Evolutionary conservation across 1,140 invertebrate genomes (phyloP), one percentile per base, ranked within the genome.

Genomic region (Drosophila kohkoa): DNA sequence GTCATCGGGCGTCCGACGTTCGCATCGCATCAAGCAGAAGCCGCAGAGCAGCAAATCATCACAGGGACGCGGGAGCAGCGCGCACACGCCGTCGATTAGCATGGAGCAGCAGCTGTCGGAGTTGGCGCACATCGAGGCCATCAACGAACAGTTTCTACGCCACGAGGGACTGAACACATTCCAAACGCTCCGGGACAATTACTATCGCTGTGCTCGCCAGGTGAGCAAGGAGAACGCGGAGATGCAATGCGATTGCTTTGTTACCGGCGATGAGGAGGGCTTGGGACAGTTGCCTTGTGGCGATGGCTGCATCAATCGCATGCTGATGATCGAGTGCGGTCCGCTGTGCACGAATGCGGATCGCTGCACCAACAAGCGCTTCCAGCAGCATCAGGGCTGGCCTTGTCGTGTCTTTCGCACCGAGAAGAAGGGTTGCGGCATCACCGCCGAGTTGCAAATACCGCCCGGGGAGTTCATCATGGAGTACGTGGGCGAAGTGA

Each of bases 311-410:
- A 94, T 99, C 6, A 99, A 99, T 94, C 95, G 98, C 92, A 95
- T 99, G 92, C 95, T 99, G 5, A 98, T 99, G 96, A 99, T 99
- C 92, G 99, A 99, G 95, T 99, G 98, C 95, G 98, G 98, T 28
- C 95, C 96, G 1, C 94, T 97, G 91, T 99, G 99, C 94, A 95
- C 96, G 45, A 95, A 98, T 62, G 96, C 96, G 3, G 96, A 98
- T 16, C 94, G 96, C 67, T 99, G 99, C 94, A 97, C 97, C 1
- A 99, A 99, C 92, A 98, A 96, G 94, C 94, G 97, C 67, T 99
- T 99, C 93, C 97, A 99, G 93, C 96, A 96, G 92, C 95, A 95
- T 82, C 94, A 97, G 81, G 98, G 98, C 94, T 96, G 96, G 3
- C 95, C 96, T 51, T 95, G 98, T 51, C 95, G 97, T 92, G 96